A percentile compares a stretch with the other conserved stretches of the same genome.
Conservation (phyloP, 2,797 vertebrate genomes). For the Micrastur ruficollis region DNA sequence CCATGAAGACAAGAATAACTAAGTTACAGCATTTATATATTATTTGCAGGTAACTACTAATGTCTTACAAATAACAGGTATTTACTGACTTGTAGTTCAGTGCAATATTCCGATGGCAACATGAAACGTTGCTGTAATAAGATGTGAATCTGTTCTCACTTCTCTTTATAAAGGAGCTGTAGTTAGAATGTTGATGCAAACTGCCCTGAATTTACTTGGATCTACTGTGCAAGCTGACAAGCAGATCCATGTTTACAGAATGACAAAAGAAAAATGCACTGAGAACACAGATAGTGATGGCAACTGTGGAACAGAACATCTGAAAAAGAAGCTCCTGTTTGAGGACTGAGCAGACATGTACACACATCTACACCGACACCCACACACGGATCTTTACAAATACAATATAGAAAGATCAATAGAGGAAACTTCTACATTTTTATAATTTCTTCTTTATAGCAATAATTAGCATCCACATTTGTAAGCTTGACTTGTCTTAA, state of each 20-base stretch:
- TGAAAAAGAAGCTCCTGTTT: neutral
- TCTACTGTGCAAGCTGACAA: neutral
- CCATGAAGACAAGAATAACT: neutral
- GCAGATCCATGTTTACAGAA: neutral
- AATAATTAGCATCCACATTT: neutral
- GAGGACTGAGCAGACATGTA: neutral
- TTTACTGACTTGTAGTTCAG: neutral
- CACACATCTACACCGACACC: neutral
- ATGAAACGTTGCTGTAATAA: neutral
- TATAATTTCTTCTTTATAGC: neutral
- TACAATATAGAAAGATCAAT: neutral
- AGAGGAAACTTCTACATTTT: neutral
- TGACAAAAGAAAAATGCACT: neutral
- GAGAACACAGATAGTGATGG: neutral
- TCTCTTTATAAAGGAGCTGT: neutral
- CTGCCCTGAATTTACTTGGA: neutral
- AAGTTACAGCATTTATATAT: neutral
- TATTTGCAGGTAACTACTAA: neutral
- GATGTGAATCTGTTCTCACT: neutral
- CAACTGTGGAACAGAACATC: neutral
- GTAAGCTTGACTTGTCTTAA: neutral
- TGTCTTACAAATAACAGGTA: neutral
- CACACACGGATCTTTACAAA: neutral
- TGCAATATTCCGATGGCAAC: neutral
- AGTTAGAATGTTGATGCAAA: neutral